Evolutionary conservation across 2,113 vertebrate genomes (phyloP).

Genomic region (Oryzias woworae): DNA sequence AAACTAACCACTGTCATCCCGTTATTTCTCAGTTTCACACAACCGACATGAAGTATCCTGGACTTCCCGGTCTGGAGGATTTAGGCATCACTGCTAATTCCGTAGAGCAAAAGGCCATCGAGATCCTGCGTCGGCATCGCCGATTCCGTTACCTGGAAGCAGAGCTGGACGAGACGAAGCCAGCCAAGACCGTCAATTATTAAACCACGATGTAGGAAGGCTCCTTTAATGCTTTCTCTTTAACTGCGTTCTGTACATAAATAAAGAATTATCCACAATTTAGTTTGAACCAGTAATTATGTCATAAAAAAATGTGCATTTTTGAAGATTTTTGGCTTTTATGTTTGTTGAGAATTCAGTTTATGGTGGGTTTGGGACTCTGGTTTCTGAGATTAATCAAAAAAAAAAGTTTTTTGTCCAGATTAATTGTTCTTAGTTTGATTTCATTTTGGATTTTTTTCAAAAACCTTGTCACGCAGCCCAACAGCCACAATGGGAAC

Average conservation of each 20-base stretch:
- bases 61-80: conserved; percentile 91
- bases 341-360: too few species aligned
- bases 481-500: too few species aligned
- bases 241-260: conserved; percentile 74
- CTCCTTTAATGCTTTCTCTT: conserved; percentile 18
- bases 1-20: not conserved
- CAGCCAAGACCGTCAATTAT: conserved; percentile 80
- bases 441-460: too few species aligned
- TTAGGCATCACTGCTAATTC: conserved; percentile 82
- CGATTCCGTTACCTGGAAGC: conserved; percentile 84
- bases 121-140: conserved; percentile 90
- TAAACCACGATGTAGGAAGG: conserved; percentile 51
- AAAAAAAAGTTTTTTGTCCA: too few species aligned
- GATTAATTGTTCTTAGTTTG: too few species aligned
- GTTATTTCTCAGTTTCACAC: conserved; percentile 81
- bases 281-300: not conserved
- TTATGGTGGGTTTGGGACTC: too few species aligned
- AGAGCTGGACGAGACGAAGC: conserved; percentile 84
- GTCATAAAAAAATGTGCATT: too few species aligned
- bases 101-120: conserved; percentile 89
- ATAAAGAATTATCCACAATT: conserved; percentile 52
- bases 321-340: too few species aligned
- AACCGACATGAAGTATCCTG: conserved; percentile 85
- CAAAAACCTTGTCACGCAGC: too few species aligned
- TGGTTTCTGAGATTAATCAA: too few species aligned